Evolutionary conservation across 37 sponge, comb jelly and placozoan genomes (phyloP), one percentile per base, ranked within the genome.

Genomic region (Cliona cf. orientalis): DNA sequence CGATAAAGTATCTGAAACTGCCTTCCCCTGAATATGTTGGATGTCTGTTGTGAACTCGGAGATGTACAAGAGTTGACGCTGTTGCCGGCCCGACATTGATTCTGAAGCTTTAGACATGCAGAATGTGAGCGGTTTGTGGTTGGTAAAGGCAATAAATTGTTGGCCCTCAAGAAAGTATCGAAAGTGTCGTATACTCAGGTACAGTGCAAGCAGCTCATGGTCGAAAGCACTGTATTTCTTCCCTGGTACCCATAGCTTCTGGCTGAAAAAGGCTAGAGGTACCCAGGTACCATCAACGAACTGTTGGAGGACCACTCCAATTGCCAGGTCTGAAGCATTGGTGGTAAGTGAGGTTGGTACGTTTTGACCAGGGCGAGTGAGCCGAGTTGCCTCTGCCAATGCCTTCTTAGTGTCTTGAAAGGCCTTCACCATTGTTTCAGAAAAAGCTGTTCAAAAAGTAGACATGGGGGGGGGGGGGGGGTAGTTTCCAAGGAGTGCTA

Each of bases 121-220:
- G 69, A 65, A 83, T 23, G 84, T 83, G 67, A 83, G 75, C 32
- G 67, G 75, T 62, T 60, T 81, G 72, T 81, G 82, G 63, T 81
- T 33, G 39, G 74, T 83, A 40, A 39, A 74, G 33, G 84, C 75
- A 22, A 46, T 37, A 57, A 83, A 83, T 40, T 56, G 17, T 19
- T 43, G 82, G 61, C 82, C 82, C 69, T 79, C 43, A 14, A 78
- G 39, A 42, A 65, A 79, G 67, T 79, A 67, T 58, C 82, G 46
- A 62, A 81, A 81, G 55, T 81, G 72, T 43, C 62, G 58, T 55
- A 71, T 36, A 32, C 65, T 60, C 1, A 81, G 82, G 62, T 81
- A 81, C 9, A 71, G 36, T 25, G 55, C 78, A 5, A 77, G 78
- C 45, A 81, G 58, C 39, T 81, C 82, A 12, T 72, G 60, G 62